Base-by-base conservation (phyloP, 2,888 invertebrate genomes). In the Caenorhabditis uteleia region DNA sequence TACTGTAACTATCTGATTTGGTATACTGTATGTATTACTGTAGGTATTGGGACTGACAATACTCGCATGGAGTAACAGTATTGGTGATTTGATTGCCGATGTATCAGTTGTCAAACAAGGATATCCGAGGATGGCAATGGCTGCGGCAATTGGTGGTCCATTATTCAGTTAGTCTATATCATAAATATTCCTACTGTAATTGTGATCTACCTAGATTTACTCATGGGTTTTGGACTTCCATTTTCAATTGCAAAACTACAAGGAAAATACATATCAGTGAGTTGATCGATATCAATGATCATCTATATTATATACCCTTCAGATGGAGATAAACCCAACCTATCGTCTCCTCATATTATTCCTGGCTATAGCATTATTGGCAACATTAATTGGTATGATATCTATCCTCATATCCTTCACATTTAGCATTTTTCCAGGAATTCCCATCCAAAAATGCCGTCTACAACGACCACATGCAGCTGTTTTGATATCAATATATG, bases 111-210 rank as follows among this genome's bases (percentile, higher is more conserved):
- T 89, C 0, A 84, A 85, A 48, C 87, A 87, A 73, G 89, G 89
- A 2, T 88, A 86, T 78, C 87, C 89, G 0, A 85, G 87, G 57
- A 89, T 89, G 88, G 89, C 88, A 1, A 87, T 88, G 75, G 87
- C 89, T 0, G 89, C 89, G 0, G 89, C 89, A 59, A 88, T 88
- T 79, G 89, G 89, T 18, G 89, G 89, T 6, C 89, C 89, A 1
- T 84, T 89, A 55, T 88, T 89, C 77, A 89, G 88, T 88, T 85
- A 51, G 69, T 10, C 20, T 8, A 12, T n/a, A n/a, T n/a, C n/a
- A n/a, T 21, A 4, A 8, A 14, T 36, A 20, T 20, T 45, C 12
- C 20, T n/a, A 16, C 18, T 20, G 5, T 44, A 31, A 8, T 7
- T 25, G 2, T 16, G n/a, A 31, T 27, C 23, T 14, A 57, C 71